phyloP scores from a whole-genome alignment of 2,888 invertebrate genomes.

The Lacanobia wlatinum region DNA sequence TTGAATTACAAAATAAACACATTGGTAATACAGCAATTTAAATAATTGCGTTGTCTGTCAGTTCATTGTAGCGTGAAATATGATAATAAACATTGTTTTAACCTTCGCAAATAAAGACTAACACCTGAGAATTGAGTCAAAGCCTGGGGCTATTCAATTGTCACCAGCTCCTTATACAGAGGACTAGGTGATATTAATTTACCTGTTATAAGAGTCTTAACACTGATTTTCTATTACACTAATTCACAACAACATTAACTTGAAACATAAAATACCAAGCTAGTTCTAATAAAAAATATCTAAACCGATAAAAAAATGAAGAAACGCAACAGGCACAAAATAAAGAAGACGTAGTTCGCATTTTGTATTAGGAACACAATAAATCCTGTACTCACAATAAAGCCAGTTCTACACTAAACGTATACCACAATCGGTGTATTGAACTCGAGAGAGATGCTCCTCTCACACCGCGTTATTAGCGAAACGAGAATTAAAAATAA shows the following conservation, averaged over 20 bases:
- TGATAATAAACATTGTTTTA: slow-evolving; percentile 59
- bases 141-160: slow-evolving; percentile 43
- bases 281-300: not conserved
- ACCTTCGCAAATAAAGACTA: slow-evolving; percentile 53
- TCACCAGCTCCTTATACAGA: slow-evolving; percentile 44
- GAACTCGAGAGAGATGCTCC: slow-evolving; percentile 74
- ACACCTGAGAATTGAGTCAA: slow-evolving; percentile 50
- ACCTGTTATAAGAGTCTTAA: slow-evolving; percentile 3
- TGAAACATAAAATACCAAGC: not conserved
- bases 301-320: not conserved
- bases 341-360: not conserved
- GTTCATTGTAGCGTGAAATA: slow-evolving; percentile 53
- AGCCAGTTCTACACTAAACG: slow-evolving; percentile 50
- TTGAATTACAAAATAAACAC: slow-evolving; percentile 34
- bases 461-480: slow-evolving; percentile 77
- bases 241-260: not conserved
- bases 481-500: slow-evolving; percentile 76
- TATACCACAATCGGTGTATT: slow-evolving; percentile 71
- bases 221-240: slow-evolving; percentile 6
- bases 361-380: slow-evolving; percentile 47
- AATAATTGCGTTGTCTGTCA: slow-evolving; percentile 55
- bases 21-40: slow-evolving; percentile 42
- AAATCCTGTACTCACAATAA: slow-evolving; percentile 20
- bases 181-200: slow-evolving; percentile 33
- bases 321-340: slow-evolving; percentile 12